Conservation (phyloP, 2,797 vertebrate species). For the Coluber constrictor region DNA sequence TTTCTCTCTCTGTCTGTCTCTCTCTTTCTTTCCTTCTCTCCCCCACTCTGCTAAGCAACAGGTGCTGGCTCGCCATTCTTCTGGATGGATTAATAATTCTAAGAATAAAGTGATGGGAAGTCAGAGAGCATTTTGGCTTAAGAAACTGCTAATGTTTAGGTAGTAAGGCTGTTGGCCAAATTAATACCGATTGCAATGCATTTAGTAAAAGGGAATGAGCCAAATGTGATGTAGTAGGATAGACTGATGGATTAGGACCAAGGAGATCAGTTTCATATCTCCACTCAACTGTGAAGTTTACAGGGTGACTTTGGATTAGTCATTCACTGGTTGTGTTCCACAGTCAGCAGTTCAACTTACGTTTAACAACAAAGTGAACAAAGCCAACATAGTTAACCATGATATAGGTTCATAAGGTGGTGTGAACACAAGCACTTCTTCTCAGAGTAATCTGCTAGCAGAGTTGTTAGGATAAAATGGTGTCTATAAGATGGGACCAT, state of each 20-base stretch:
- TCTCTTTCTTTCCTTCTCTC: background rate
- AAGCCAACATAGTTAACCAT: background rate
- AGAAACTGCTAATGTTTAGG: background rate
- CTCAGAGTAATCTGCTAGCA: background rate
- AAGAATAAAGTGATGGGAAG: background rate
- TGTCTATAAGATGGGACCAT: background rate
- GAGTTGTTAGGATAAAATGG: background rate
- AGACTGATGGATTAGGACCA: background rate
- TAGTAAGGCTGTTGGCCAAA: background rate
- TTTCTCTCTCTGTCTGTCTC: rapidly evolving
- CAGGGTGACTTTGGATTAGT: background rate
- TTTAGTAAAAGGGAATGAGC: background rate
- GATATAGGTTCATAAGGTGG: background rate
- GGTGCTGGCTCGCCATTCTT: background rate
- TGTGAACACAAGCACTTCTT: background rate
- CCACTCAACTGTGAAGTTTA: background rate
- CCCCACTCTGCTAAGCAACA: background rate
- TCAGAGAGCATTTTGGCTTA: background rate
- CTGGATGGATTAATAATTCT: background rate
- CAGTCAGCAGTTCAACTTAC: background rate
- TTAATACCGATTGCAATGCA: background rate
- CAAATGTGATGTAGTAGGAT: background rate
- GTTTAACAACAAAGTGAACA: background rate
- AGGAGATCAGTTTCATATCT: background rate
- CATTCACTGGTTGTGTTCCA: background rate